Base-by-base conservation (phyloP, 2,113 vertebrate genomes). In the Rhegmatorhina hoffmannsi region DNA sequence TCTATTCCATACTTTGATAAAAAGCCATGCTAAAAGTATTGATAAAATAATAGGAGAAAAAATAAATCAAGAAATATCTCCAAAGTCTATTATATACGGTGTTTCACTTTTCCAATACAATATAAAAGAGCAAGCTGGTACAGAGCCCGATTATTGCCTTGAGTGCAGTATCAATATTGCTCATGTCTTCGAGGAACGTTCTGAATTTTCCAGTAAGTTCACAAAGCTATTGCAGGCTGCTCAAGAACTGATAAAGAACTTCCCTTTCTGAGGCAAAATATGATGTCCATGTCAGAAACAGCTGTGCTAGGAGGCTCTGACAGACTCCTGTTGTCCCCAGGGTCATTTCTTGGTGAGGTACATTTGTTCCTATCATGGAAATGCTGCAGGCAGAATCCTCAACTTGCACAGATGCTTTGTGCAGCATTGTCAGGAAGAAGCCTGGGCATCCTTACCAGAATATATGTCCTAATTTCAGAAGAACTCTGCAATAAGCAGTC, bases 331-430 rank as follows among this genome's bases (percentile, higher is more conserved):
- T 34, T 60, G 6, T 94, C 91, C 84, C 74, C 52, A 43, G 84
- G n/a, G 69, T 74, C 21, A 79, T 34, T 95, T 94, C 79, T 84
- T 84, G 47, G 72, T 70, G 79, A 95, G 93, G 63, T 72, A 81
- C 40, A 63, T 94, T 94, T 91, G 70, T 92, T 95, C 62, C 73
- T 94, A 47, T 84, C 89, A 79, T 69, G 77, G 59, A 94, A 90
- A 95, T 72, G 69, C 36, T 88, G 47, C 74, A 83, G 49, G 58
- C 75, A 89, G 92, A 96, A 80, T 84, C 74, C 90, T 89, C 90
- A 85, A 89, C 50, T 77, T 44, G 84, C 88, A 77, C 85, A 96
- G 64, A 84, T 79, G 56, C 84, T 97, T 87, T 81, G 47, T 3
- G 10, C 63, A 43, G 90, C 40, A 75, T 70, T 91, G 79, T 76